phyloP scores from a whole-genome alignment of 2,113 vertebrate genomes.

The Lipotes vexillifer region DNA sequence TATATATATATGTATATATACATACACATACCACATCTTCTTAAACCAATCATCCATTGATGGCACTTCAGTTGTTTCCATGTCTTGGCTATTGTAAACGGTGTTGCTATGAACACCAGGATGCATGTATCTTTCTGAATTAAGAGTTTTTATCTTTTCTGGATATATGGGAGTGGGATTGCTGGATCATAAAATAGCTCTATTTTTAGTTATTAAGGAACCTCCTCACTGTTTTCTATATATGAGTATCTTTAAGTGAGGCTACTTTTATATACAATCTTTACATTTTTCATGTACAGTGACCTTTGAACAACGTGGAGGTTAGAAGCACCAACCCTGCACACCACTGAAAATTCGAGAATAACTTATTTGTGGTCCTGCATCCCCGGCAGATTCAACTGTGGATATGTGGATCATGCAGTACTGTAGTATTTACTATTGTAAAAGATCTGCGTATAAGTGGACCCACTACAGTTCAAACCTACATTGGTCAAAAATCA shows the following conservation, averaged over 20 bases:
- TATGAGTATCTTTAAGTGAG: neutral
- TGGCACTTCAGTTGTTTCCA: neutral
- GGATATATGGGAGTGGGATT: neutral
- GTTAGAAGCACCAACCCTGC: neutral
- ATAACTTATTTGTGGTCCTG: neutral
- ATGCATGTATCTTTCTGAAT: neutral
- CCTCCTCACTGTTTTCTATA: neutral
- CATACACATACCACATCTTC: neutral
- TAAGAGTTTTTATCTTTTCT: neutral
- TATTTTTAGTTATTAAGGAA: neutral
- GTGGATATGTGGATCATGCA: neutral
- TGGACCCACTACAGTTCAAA: neutral
- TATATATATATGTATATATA: too few relatives aligned
- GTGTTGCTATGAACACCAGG: neutral
- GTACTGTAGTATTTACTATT: too few relatives aligned
- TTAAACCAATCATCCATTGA: neutral
- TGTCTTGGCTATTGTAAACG: neutral
- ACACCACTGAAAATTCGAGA: neutral
- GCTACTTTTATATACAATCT: neutral
- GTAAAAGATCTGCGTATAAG: neutral
- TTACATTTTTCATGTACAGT: neutral
- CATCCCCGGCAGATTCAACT: neutral
- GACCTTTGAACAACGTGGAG: neutral
- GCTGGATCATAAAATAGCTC: neutral
- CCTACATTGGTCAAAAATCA: neutral